Conservation (phyloP, 2,797 vertebrate genomes). For the Anguilla megastoma region DNA sequence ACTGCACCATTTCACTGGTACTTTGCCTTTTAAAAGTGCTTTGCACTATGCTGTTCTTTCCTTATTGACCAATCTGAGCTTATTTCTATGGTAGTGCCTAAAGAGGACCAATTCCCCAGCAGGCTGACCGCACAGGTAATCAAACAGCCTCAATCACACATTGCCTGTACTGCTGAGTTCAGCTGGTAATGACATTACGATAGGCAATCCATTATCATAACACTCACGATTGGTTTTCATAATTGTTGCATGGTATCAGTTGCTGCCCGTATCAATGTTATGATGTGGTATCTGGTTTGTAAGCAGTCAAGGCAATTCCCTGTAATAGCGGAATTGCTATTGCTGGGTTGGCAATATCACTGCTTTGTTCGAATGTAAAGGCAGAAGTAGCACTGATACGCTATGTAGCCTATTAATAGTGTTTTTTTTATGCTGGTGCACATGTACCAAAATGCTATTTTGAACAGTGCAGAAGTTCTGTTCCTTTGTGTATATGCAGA, state of each 20-base stretch:
- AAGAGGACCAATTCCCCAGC: not conserved
- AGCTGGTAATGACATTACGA: not conserved
- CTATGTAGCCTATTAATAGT: not conserved
- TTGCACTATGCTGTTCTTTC: not conserved
- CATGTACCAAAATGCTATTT: not conserved
- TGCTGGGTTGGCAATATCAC: not conserved
- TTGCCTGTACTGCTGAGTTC: not conserved
- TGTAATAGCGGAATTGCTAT: not conserved
- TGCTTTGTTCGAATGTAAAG: not conserved
- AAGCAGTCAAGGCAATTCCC: not conserved
- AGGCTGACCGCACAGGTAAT: not conserved
- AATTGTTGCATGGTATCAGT: not conserved
- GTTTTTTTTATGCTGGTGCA: not conserved
- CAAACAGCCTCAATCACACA: not conserved
- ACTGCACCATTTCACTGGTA: too few species aligned
- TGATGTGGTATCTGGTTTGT: not conserved
- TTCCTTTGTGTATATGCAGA: not conserved
- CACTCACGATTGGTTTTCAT: not conserved
- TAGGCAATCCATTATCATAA: not conserved
- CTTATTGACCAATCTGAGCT: not conserved
- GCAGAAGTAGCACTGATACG: not conserved
- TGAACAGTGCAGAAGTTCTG: not conserved
- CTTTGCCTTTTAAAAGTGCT: not conserved
- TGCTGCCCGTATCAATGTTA: not conserved
- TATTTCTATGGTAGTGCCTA: not conserved